Evolutionary conservation across 2,888 invertebrate genomes (phyloP).

Genomic region (Aleiodes testaceus): DNA sequence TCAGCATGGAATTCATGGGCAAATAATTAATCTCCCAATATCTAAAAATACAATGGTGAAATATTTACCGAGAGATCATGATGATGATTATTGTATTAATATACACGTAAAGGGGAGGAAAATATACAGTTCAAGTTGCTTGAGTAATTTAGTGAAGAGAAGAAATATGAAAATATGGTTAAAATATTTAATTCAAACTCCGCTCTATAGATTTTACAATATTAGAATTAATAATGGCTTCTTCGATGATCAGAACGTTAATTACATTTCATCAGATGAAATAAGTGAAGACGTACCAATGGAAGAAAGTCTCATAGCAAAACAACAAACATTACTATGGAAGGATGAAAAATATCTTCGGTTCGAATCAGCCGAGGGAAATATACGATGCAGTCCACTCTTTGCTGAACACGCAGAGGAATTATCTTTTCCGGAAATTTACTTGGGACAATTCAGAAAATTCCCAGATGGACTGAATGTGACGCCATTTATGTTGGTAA

Average conservation of each 20-base stretch:
- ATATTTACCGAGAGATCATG: background rate
- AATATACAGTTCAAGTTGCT: constrained; percentile 62
- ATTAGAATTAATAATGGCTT: constrained; percentile 50
- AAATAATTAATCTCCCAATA: constrained; percentile 59
- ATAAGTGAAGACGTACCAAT: constrained; percentile 47
- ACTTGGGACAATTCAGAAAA: constrained; percentile 62
- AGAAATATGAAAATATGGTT: constrained; percentile 61
- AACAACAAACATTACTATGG: constrained; percentile 54
- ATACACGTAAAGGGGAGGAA: constrained; percentile 53
- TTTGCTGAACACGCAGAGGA: constrained; percentile 57
- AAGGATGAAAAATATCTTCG: constrained; percentile 45
- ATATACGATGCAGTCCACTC: constrained; percentile 61
- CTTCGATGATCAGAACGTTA: no score
- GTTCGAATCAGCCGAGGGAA: constrained; percentile 46
- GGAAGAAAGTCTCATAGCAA: constrained; percentile 52
- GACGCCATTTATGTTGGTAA: constrained; percentile 67
- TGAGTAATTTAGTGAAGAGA: constrained; percentile 56
- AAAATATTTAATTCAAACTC: constrained; percentile 38
- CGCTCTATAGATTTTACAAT: constrained; percentile 44
- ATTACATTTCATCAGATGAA: no score
- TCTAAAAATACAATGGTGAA: constrained; percentile 52
- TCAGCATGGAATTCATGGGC: constrained; percentile 55
- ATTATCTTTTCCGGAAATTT: constrained; percentile 68
- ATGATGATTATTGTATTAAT: constrained; percentile 56
- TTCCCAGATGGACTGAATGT: constrained; percentile 60